Evolutionary conservation across 2,797 vertebrate species (phyloP), one percentile per base, ranked within the genome.

Genomic region (Hemibagrus guttatus): DNA sequence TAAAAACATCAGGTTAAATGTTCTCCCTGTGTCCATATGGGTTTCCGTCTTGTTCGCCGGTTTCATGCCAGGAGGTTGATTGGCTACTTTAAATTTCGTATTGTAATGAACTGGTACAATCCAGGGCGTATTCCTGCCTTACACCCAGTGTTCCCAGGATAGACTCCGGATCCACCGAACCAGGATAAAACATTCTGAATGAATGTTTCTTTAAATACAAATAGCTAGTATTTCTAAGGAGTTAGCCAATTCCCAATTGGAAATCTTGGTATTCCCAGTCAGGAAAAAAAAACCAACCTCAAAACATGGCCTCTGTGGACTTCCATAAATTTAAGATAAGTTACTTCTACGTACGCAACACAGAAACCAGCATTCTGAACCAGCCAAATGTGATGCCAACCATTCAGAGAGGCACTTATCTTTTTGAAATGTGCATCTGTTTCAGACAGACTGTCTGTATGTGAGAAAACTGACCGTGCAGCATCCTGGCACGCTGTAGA

Each of bases 311-410:
- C 71, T 49, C 69, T 84, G 13, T 84, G 83, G 83, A 84, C 71
- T 76, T 84, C 71, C 42, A 49, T 92, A 90, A 92, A 92, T 91
- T 90, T 91, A 90, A 75, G 68, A 42, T 46, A 39, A 63, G 81
- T 92, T 93, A 92, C 93, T 86, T 80, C 23, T 91, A 94, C 93
- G 82, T 81, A 75, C 81, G 39, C 64, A 88, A 93, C 94, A 95
- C 95, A 93, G 93, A 94, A 95, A 96, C 96, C 96, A 95, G 95
- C 95, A 94, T 95, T 94, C 91, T 90, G 90, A 95, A 94, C 94
- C 94, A 95, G 95, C 95, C 95, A 94, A 95, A 95, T 91, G 90
- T 93, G 91, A 94, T 92, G 92, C 93, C 93, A 93, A 93, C 93
- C 92, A 92, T 91, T 91, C 79, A 87, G 90, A 92, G 90, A 90